Base-by-base conservation (phyloP, 1,140 invertebrate genomes). In the Druon quercuslanigerum region DNA sequence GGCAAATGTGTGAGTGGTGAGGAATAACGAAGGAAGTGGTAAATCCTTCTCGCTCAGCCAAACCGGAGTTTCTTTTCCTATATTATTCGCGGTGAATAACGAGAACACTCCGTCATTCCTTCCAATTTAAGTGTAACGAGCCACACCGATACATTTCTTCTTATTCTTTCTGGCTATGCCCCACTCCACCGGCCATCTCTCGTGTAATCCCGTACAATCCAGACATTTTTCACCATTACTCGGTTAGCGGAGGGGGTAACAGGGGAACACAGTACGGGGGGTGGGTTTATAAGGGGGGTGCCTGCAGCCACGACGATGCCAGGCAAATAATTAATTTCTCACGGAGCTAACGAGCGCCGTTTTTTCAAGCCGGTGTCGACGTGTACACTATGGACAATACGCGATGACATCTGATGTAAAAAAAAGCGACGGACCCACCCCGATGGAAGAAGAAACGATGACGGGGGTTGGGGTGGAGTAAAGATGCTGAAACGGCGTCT, bases 121-220 rank as follows among this genome's bases (percentile, higher is more conserved):
- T 91, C 90, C 90, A 91, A 91, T 91, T 91, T 91, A 88, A 91
- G 90, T 90, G 88, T 91, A 91, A 91, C 90, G 88, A 91, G 90
- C 87, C 89, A 90, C 89, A 91, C 90, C 90, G 89, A 91, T 91
- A 91, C 89, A 83, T 89, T 91, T 87, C 85, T 90, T 89, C 90
- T 90, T 90, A 91, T 91, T 91, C 89, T 90, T 90, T 87, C 83
- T 72, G 79, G 74, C 33, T 78, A 79, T 77, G 72, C 56, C 79
- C 73, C 79, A 79, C 76, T 83, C 82, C 79, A 77, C 60, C 77
- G 57, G 73, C 82, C 84, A 82, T 83, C 86, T 82, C 83, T 83
- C 80, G 86, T 85, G 86, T 91, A 91, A 91, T 91, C 89, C 89
- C 81, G 84, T 83, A 88, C 87, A 91, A 91, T 91, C 90, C 89